Conservation (phyloP, 2,797 vertebrate species). For the Liparis tanakae region DNA sequence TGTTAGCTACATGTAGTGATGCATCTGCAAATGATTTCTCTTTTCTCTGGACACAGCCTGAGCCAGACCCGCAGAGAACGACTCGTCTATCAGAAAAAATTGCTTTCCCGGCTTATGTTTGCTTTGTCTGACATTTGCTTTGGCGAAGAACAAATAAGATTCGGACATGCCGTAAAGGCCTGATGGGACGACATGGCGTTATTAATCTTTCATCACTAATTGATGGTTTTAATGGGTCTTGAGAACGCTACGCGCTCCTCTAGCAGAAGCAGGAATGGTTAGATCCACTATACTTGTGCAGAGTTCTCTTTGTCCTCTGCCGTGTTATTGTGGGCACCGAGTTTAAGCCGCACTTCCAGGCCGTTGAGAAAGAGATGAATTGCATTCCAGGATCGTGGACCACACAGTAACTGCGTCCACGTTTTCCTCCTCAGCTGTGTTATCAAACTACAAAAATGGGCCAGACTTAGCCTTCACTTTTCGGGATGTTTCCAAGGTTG, state of each 20-base stretch:
- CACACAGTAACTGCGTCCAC: constrained; percentile 55
- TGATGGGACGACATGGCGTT: constrained; percentile 17
- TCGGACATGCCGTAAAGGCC: constrained; percentile 26
- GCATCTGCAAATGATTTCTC: constrained; percentile 57
- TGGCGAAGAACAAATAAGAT: constrained; percentile 14
- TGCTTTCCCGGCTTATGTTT: constrained; percentile 19
- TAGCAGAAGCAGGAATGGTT: constrained; percentile 13
- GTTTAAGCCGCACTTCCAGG: constrained; percentile 55
- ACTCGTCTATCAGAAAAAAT: constrained; percentile 25
- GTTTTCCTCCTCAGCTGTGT: constrained; percentile 57
- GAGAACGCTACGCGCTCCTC: constrained; percentile 22
- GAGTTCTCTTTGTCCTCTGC: constrained; percentile 48
- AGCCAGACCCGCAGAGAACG: constrained; percentile 35
- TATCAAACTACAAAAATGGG: constrained; percentile 50
- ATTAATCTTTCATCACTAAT: constrained; percentile 30
- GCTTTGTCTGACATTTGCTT: constrained; percentile 40
- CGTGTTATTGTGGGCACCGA: constrained; percentile 64
- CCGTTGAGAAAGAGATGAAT: constrained; percentile 72
- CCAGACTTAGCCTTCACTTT: constrained; percentile 34
- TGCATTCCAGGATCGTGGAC: constrained; percentile 51
- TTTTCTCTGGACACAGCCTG: constrained; percentile 36
- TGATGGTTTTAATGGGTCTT: constrained; percentile 33
- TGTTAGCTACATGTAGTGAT: constrained; percentile 59
- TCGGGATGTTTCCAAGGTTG: constrained; percentile 69
- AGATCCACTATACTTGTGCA: constrained; percentile 13